phyloP scores from a whole-genome alignment of 2,888 invertebrate species.

The Cheilosia vulpina region DNA sequence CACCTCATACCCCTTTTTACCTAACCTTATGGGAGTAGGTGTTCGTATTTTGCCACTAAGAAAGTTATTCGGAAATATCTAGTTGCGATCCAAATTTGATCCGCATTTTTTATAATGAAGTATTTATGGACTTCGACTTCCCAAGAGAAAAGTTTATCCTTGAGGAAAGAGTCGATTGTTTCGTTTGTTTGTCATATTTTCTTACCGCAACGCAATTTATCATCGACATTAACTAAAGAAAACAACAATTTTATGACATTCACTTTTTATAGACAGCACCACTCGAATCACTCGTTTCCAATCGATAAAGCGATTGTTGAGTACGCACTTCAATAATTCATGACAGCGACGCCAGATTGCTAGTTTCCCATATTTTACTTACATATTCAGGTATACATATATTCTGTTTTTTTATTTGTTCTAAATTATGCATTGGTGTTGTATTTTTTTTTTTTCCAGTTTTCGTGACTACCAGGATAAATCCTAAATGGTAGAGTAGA shows the following conservation, averaged over 20 bases:
- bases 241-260: slow-evolving; percentile 22
- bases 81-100: too few relatives aligned
- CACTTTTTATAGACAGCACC: too few relatives aligned
- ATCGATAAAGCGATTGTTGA: slow-evolving; percentile 30
- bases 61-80: too few relatives aligned
- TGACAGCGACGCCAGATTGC: slow-evolving; percentile 37
- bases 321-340: slow-evolving; percentile 28
- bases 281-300: background rate
- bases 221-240: slow-evolving; percentile 3
- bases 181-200: background rate
- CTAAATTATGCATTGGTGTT: slow-evolving; percentile 1
- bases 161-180: background rate
- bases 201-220: background rate
- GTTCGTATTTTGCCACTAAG: too few relatives aligned
- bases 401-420: slow-evolving; percentile 6
- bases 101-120: too few relatives aligned
- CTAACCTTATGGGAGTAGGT: too few relatives aligned
- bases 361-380: slow-evolving; percentile 34
- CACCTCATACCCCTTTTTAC: too few relatives aligned
- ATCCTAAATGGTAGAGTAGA: slow-evolving; percentile 30
- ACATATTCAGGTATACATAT: background rate
- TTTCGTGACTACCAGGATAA: slow-evolving; percentile 21
- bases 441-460: background rate
- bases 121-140: too few relatives aligned
- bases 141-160: background rate